These are phyloP conservation scores for Schizothorax lantsangensis DNA, from an alignment of 2,797 vertebrate genomes.

Conservation along the genomic window DNA sequence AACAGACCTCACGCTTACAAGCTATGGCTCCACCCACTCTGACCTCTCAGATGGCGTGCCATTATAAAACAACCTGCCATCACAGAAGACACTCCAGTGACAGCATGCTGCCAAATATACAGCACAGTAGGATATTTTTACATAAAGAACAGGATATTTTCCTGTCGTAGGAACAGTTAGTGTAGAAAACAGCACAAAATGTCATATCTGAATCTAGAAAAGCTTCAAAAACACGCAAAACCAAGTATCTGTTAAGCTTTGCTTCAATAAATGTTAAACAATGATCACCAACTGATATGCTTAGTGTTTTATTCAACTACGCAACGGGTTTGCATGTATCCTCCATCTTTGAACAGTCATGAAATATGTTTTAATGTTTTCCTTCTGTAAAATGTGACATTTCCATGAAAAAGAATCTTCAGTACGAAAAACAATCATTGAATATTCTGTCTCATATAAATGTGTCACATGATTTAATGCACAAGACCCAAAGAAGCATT, in stretches of 20 bases:
- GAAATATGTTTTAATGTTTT: background rate
- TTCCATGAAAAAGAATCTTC: background rate
- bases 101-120: background rate
- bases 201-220: background rate
- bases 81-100: background rate
- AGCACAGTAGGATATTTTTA: constrained; percentile 23
- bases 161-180: background rate
- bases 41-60: constrained; percentile 83
- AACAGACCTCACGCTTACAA: constrained; percentile 75
- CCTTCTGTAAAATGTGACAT: background rate
- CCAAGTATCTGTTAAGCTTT: background rate
- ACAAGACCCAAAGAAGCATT: background rate
- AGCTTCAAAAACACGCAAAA: constrained; percentile 4
- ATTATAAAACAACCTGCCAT: constrained; percentile 66
- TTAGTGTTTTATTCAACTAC: background rate
- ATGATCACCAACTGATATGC: background rate
- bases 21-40: constrained; percentile 78
- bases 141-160: constrained; percentile 8
- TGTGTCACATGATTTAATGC: background rate
- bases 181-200: constrained; percentile 7
- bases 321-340: background rate
- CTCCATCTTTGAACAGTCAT: background rate
- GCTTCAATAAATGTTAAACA: constrained; percentile 39
- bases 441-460: background rate
- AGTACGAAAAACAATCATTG: too few relatives aligned